phyloP scores from a whole-genome alignment of 2,113 vertebrate species.

The Pipa parva region DNA sequence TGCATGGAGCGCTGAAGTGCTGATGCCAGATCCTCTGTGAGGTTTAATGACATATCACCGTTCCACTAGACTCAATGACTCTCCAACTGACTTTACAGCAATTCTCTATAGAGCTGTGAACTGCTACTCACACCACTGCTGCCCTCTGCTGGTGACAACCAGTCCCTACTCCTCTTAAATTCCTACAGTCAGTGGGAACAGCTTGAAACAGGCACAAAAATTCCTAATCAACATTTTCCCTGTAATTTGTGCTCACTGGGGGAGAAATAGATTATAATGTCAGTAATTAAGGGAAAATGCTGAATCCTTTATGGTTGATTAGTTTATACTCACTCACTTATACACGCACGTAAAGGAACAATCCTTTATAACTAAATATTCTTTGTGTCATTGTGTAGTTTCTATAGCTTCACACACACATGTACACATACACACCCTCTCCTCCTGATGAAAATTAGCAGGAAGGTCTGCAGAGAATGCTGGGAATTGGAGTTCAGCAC shows the following conservation, averaged over 20 bases:
- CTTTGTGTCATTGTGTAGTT: no score
- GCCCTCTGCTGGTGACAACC: constrained; percentile 55
- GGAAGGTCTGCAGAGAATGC: no score
- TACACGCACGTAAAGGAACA: no score
- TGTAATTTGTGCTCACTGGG: neutral
- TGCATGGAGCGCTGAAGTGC: constrained; percentile 41
- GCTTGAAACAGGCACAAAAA: neutral
- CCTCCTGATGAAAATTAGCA: no score
- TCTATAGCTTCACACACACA: no score
- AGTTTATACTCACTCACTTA: no score
- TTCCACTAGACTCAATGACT: constrained; percentile 39
- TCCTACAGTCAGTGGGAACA: neutral
- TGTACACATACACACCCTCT: no score
- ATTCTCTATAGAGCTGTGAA: constrained; percentile 31
- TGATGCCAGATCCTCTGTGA: constrained; percentile 43
- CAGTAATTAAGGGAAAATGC: neutral
- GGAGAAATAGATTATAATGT: neutral
- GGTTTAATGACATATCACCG: constrained; percentile 46
- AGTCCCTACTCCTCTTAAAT: neutral
- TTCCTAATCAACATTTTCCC: neutral
- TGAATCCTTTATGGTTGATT: no score
- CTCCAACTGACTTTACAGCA: constrained; percentile 42
- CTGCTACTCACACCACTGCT: constrained; percentile 41
- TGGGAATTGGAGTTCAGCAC: no score
- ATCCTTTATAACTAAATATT: no score